phyloP scores from a whole-genome alignment of 2,797 vertebrate genomes.

The Scolopax rusticola region DNA sequence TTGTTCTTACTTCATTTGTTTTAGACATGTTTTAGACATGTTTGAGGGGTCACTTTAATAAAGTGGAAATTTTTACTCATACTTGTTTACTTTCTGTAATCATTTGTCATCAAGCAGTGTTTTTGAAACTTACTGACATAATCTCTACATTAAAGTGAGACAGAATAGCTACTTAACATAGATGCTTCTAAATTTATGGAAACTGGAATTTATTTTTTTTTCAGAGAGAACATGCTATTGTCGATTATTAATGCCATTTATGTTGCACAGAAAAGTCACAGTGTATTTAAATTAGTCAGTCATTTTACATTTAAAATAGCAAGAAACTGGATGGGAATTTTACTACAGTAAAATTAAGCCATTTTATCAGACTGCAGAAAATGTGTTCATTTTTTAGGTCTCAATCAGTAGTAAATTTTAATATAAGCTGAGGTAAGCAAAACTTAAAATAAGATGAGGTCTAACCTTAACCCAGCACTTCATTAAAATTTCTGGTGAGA shows the following conservation, averaged over 20 bases:
- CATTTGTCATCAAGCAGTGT: not conserved
- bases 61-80: not conserved
- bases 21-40: not conserved
- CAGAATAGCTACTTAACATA: not conserved
- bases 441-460: constrained; percentile 79
- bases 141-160: not conserved
- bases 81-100: not conserved
- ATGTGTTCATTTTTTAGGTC: not conserved
- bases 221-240: not conserved
- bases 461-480: constrained; percentile 5
- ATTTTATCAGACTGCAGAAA: not conserved
- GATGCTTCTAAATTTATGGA: not conserved
- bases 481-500: constrained; percentile 33
- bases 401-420: constrained; percentile 17
- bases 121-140: not conserved
- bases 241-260: not conserved
- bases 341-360: not conserved
- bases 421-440: constrained; percentile 76
- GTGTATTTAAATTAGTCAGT: not conserved
- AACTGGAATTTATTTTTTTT: not conserved
- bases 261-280: not conserved
- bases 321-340: not conserved
- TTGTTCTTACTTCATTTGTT: not conserved
- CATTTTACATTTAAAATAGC: not conserved
- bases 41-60: not conserved